phyloP scores from a whole-genome alignment of 2,113 vertebrate species.

The Megaceryle torquata region DNA sequence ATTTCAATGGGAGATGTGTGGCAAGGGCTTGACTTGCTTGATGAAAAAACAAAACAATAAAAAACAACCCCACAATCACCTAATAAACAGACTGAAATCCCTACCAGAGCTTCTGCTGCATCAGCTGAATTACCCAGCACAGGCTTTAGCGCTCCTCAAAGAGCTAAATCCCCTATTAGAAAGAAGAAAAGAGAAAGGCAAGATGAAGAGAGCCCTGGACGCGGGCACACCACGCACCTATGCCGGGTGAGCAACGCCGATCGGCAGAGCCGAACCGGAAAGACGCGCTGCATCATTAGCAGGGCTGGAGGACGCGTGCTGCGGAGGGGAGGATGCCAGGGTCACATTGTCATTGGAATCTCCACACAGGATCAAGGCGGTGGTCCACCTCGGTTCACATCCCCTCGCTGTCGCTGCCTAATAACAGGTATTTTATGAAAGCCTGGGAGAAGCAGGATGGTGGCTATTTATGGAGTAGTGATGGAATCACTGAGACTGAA shows the following conservation, averaged over 20 bases:
- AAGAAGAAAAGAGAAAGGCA: not conserved
- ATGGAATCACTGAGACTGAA: not conserved
- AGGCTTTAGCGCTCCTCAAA: constrained; percentile 1
- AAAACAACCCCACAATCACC: not conserved
- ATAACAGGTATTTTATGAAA: constrained; percentile 2
- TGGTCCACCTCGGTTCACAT: not conserved
- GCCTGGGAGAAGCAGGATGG: not conserved
- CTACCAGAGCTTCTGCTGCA: constrained; percentile 22
- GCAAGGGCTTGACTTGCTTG: not conserved
- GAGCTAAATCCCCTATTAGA: not conserved
- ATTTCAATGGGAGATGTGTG: not conserved
- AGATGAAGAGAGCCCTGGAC: not conserved
- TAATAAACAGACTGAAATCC: not conserved
- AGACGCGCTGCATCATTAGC: not conserved
- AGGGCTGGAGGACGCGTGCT: not conserved
- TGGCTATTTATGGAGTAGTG: not conserved
- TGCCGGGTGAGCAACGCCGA: not conserved
- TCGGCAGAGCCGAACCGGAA: not conserved
- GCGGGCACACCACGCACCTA: not conserved
- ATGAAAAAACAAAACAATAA: not conserved
- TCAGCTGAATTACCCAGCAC: constrained; percentile 30
- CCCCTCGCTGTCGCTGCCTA: not conserved
- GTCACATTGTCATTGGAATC: constrained; percentile 12
- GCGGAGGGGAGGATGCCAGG: constrained; percentile 13
- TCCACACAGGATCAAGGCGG: constrained; percentile 12